Conservation (phyloP, 2,113 vertebrate genomes). For the Stegostoma tigrinum region DNA sequence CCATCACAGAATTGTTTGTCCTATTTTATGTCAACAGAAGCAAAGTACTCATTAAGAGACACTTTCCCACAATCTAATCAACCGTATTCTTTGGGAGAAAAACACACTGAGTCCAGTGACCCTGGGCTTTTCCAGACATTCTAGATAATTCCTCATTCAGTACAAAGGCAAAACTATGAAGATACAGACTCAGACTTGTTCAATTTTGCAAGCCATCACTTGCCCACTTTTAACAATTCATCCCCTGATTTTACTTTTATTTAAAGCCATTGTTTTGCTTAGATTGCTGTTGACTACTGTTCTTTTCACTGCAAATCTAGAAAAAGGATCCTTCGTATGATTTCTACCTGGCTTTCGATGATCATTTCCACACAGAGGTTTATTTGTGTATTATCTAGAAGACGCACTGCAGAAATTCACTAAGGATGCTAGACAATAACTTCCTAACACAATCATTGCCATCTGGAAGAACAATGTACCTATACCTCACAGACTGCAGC, state of each 20-base stretch:
- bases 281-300: background rate
- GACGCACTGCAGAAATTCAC: no score
- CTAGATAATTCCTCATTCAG: background rate
- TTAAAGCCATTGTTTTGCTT: background rate
- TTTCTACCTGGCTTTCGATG: background rate
- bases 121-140: background rate
- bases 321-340: background rate
- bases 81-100: no score
- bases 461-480: no score
- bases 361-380: background rate
- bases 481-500: no score
- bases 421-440: no score
- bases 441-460: no score
- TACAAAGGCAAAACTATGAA: background rate
- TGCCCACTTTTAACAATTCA: background rate
- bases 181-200: background rate
- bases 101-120: background rate
- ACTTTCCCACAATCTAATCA: no score
- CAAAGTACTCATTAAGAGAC: no score
- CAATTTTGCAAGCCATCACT: background rate
- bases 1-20: no score
- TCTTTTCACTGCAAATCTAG: background rate
- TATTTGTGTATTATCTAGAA: background rate
- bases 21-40: no score
- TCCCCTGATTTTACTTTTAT: background rate